Percentiles rank a stretch among this genome's conserved stretches.
Evolutionary conservation across 2,888 invertebrate species (phyloP).

Genomic region (Sclerodermus sp.): DNA sequence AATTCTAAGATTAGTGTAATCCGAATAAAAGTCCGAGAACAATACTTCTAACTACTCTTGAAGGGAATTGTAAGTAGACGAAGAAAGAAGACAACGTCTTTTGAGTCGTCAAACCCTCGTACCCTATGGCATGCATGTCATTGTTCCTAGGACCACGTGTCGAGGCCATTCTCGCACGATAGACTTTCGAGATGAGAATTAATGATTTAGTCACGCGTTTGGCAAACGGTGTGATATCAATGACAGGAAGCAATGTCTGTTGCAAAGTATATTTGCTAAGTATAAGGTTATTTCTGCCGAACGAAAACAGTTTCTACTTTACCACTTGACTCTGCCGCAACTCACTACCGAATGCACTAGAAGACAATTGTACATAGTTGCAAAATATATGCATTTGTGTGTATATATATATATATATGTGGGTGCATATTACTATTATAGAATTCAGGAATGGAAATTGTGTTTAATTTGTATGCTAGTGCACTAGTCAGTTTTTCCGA

Average conservation of each 20-base stretch:
- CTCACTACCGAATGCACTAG: no score
- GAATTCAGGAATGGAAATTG: constrained; percentile 13
- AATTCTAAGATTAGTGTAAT: no score
- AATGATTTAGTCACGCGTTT: neutral
- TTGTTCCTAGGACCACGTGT: constrained; percentile 24
- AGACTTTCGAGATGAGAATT: constrained; percentile 11
- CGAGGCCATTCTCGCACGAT: constrained; percentile 7
- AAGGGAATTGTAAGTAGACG: no score
- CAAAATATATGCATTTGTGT: constrained; percentile 13
- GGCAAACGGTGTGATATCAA: neutral
- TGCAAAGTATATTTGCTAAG: neutral
- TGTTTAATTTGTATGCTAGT: constrained; percentile 13
- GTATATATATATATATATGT: constrained; percentile 16
- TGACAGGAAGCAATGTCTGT: neutral
- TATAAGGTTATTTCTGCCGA: neutral
- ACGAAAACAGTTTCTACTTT: neutral
- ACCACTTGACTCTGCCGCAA: no score
- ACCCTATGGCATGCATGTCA: neutral
- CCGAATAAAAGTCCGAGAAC: no score
- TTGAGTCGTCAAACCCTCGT: no score
- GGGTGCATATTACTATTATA: neutral
- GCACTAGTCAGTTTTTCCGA: constrained; percentile 32
- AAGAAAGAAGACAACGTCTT: no score
- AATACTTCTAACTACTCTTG: no score
- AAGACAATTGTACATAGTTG: constrained; percentile 26